Evolutionary conservation across 2,113 vertebrate genomes (phyloP).

Genomic region (Pangasianodon gigas): DNA sequence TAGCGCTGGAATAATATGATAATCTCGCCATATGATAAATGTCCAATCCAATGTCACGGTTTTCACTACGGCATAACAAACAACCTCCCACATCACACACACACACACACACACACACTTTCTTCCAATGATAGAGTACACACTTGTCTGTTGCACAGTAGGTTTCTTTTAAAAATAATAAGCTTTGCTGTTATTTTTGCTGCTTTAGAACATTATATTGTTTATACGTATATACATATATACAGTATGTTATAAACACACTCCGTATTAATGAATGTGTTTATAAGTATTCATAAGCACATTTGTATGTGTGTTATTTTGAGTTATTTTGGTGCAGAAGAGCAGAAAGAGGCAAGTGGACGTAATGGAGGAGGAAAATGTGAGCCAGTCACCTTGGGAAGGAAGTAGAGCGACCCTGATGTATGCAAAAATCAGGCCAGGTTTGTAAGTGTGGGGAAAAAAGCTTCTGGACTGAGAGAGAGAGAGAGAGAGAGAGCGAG

Average conservation of each 20-base stretch:
- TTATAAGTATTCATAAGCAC: not conserved
- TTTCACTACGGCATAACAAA: not conserved
- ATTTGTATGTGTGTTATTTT: not conserved
- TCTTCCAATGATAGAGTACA: not conserved
- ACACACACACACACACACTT: not conserved
- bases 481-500: not conserved
- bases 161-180: not conserved
- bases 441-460: not conserved
- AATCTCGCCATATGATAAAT: constrained; percentile 5
- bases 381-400: not conserved
- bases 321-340: not conserved
- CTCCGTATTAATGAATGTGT: not conserved
- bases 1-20: not conserved
- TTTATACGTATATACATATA: not conserved
- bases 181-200: not conserved
- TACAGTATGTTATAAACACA: not conserved
- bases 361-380: not conserved
- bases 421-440: constrained; percentile 1
- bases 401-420: not conserved
- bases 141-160: not conserved
- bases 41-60: not conserved
- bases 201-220: not conserved
- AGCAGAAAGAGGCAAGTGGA: not conserved
- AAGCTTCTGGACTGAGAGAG: not conserved
- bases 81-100: not conserved